phyloP scores from a whole-genome alignment of 92 coral and sea anemone species.

The Porites cylindrica region DNA sequence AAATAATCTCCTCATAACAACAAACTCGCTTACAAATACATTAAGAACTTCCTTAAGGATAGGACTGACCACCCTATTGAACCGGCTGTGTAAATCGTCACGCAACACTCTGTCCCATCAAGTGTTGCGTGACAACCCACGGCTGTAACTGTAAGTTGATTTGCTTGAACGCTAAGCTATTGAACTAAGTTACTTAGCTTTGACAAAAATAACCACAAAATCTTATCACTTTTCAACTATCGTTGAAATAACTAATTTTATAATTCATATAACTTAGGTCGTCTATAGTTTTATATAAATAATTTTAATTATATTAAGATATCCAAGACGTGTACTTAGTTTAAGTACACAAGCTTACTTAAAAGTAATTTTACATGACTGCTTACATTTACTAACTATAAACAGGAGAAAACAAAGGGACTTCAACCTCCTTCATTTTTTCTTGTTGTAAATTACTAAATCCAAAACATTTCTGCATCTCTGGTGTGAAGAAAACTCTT shows the following conservation, averaged over 20 bases:
- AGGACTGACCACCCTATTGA: background rate
- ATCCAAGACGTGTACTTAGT: background rate
- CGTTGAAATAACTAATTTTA: background rate
- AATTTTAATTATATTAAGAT: slow-evolving; percentile 17
- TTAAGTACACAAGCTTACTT: background rate
- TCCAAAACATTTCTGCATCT: no score
- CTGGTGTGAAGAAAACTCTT: no score
- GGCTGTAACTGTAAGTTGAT: no score
- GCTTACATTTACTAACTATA: no score
- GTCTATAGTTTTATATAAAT: slow-evolving; percentile 19
- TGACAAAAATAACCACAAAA: slow-evolving; percentile 1
- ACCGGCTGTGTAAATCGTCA: background rate
- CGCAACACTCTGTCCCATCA: background rate
- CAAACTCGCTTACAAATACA: background rate
- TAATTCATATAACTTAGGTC: slow-evolving; percentile 26
- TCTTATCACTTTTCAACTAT: background rate
- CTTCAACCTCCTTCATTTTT: no score
- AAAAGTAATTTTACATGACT: no score
- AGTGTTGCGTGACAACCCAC: background rate
- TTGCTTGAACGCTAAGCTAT: no score
- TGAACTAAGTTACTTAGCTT: background rate
- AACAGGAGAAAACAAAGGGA: no score
- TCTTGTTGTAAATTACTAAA: no score
- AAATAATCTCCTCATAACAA: background rate
- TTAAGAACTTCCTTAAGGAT: background rate